These are phyloP conservation scores for Drosophila stalkeri DNA, from an alignment of 2,888 invertebrate genomes.

Conservation along the genomic window DNA sequence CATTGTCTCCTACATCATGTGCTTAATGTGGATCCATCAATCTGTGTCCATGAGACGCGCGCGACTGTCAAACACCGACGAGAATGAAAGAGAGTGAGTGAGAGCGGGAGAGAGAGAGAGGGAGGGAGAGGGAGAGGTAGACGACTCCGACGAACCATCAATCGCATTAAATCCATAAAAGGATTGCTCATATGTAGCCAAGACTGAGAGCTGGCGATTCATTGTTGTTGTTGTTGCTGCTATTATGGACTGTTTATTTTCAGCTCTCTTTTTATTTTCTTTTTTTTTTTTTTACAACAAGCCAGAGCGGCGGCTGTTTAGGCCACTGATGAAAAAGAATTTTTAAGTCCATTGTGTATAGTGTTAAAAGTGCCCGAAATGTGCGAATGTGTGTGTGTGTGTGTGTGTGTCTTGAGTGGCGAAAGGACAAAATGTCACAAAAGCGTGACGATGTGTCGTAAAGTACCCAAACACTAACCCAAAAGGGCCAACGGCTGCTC, in stretches of 20 bases:
- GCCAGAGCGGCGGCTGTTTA: constrained; percentile 47
- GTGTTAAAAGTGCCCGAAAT: constrained; percentile 58
- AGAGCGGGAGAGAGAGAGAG: constrained; percentile 30
- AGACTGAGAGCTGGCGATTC: constrained; percentile 48
- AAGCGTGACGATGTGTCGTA: constrained; percentile 83
- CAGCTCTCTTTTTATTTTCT: not conserved
- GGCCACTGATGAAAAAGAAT: constrained; percentile 72
- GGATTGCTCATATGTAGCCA: constrained; percentile 77
- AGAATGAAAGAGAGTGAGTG: constrained; percentile 25
- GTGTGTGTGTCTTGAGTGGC: constrained; percentile 57
- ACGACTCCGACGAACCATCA: constrained; percentile 71
- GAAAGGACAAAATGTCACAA: constrained; percentile 81
- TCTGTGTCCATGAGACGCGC: constrained; percentile 72
- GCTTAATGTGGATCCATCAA: constrained; percentile 83
- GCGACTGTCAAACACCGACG: constrained; percentile 83
- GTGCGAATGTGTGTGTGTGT: constrained; percentile 22
- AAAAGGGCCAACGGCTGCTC: constrained; percentile 27
- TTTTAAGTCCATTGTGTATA: constrained; percentile 73
- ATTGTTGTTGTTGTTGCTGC: constrained; percentile 38
- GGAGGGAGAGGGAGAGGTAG: constrained; percentile 33
- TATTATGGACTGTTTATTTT: constrained; percentile 41
- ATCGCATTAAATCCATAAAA: constrained; percentile 83
- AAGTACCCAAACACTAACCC: constrained; percentile 71
- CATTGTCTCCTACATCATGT: constrained; percentile 75
- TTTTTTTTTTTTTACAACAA: constrained; percentile 25